A percentile compares a stretch with the other conserved stretches of the same genome.
Evolutionary conservation across 2,888 invertebrate species (phyloP).

Genomic region (Timema cristinae): DNA sequence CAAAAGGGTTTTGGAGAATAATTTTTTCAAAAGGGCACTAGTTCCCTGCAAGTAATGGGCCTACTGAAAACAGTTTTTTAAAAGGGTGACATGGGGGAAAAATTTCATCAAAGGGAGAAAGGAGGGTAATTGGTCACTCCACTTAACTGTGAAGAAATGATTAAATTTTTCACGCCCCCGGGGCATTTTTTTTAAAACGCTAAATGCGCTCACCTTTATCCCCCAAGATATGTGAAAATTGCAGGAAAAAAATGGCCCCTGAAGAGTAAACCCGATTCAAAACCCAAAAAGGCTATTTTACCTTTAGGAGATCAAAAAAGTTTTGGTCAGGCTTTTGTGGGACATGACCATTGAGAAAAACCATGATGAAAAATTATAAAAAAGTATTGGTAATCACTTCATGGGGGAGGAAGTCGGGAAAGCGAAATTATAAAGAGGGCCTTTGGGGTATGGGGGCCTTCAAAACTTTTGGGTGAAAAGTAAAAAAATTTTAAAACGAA

Average conservation of each 20-base stretch:
- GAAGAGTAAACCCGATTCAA: no score
- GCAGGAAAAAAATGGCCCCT: no score
- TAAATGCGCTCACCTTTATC: conserved; percentile 29
- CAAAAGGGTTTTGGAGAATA: background rate
- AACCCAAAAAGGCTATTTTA: no score
- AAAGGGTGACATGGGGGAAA: conserved; percentile 24
- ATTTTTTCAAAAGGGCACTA: background rate
- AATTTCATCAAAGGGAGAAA: conserved; percentile 22
- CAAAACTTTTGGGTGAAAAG: background rate
- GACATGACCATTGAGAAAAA: conserved; percentile 20
- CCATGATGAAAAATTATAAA: conserved; percentile 19
- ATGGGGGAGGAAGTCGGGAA: background rate
- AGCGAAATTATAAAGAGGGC: conserved; percentile 2
- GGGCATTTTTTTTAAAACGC: conserved; percentile 34
- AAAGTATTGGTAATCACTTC: background rate
- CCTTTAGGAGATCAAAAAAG: no score
- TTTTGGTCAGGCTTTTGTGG: no score
- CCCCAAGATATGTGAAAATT: conserved; percentile 30
- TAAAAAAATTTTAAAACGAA: background rate
- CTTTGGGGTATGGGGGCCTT: background rate
- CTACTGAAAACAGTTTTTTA: conserved; percentile 27
- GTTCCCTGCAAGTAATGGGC: conserved; percentile 11
- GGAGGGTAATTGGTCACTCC: conserved; percentile 24
- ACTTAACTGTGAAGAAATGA: conserved; percentile 28
- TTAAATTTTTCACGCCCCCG: conserved; percentile 26